Evolutionary conservation across 2,113 vertebrate species (phyloP).

Genomic region (Ibidorhyncha struthersii): DNA sequence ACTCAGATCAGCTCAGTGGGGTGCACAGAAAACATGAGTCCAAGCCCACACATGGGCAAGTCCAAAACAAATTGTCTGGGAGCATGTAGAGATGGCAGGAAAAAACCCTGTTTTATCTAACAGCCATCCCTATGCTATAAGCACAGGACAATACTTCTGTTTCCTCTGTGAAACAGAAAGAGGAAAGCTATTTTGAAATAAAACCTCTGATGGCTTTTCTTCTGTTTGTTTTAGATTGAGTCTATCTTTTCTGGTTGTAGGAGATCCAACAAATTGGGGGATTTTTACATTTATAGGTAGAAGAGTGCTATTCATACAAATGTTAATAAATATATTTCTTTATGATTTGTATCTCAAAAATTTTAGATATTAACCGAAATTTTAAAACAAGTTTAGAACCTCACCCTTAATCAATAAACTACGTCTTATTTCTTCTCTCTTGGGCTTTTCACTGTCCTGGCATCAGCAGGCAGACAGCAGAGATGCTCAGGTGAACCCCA

Average conservation of each 20-base stretch:
- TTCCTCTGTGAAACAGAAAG: background rate
- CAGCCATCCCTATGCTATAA: background rate
- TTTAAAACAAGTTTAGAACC: background rate
- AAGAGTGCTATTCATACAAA: background rate
- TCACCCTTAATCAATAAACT: background rate
- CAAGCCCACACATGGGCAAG: background rate
- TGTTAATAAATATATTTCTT: background rate
- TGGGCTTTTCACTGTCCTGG: background rate
- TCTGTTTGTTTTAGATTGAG: background rate
- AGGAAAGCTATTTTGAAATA: background rate
- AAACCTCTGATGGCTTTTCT: background rate
- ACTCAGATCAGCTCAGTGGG: background rate
- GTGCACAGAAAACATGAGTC: background rate
- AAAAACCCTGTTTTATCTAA: background rate
- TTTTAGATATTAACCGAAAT: background rate
- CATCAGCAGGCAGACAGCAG: background rate
- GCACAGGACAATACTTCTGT: background rate
- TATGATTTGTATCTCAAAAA: background rate
- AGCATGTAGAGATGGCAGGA: background rate
- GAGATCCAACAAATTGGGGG: rapidly evolving
- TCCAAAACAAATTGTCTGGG: background rate
- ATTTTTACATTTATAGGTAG: background rate
- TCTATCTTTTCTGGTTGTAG: background rate
- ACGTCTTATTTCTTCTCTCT: background rate
- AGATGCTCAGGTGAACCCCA: background rate